Base-by-base conservation (phyloP, 2,797 vertebrate genomes). In the Myripristis jacobus region DNA sequence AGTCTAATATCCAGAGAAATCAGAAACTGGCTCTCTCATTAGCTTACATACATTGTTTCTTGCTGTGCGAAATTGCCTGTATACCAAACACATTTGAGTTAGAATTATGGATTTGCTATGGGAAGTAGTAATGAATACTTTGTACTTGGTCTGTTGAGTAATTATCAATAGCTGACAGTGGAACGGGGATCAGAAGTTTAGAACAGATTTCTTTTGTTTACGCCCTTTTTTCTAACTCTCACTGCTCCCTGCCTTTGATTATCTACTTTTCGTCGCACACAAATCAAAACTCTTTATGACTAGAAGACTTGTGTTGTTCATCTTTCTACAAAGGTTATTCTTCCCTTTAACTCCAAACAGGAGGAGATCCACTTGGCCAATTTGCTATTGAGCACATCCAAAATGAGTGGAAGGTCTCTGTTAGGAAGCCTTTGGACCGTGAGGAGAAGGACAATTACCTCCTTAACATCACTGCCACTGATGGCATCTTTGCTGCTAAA, bases 381-480 rank as follows among this genome's bases (percentile, higher is more conserved):
- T 99, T 99, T 94, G 96, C 94, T 70, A 91, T 99, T 50, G 96
- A 97, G 86, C 95, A 97, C 68, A 79, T 97, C 69, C 96, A 97
- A 82, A 96, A 96, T 63, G 98, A 99, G 87, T 99, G 98, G 97
- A 99, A 98, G 79, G 97, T 99, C 59, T 97, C 95, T 43, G 97
- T 99, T 80, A 96, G 93, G 90, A 98, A 98, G 69, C 93, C 96
- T 31, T 87, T 99, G 75, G 98, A 99, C 87, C 95, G 98, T 59
- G 98, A 99, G 88, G 89, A 95, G 87, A 97, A 92, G 68, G 98
- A 99, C 93, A 96, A 93, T 89, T 99, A 99, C 81, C 95, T 98
- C 80, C 94, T 99, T 41, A 98, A 97, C 82, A 95, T 99, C 85
- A 99, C 97, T 21, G 97, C 98, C 63, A 98, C 96, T 3, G 98